phyloP scores from a whole-genome alignment of 2,113 vertebrate species.

The Pelodiscus sinensis region DNA sequence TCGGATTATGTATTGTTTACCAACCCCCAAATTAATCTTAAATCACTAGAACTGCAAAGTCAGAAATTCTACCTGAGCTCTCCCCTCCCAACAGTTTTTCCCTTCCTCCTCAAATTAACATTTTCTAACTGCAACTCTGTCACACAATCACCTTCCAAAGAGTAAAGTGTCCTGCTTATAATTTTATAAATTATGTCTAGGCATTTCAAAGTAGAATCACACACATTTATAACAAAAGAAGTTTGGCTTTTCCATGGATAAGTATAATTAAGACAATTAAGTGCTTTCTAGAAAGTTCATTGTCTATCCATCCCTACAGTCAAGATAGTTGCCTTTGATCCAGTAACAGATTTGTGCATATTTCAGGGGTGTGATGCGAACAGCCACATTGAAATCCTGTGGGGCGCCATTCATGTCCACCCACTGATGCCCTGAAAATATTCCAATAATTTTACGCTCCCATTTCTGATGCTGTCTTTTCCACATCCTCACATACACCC shows the following conservation, averaged over 20 bases:
- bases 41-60: conserved; percentile 56
- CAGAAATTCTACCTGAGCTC: conserved; percentile 60
- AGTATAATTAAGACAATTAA: conserved; percentile 56
- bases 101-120: neutral
- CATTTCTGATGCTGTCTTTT: conserved; percentile 86
- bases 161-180: conserved; percentile 40
- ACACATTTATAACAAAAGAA: conserved; percentile 24
- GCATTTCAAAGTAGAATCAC: neutral
- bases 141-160: conserved; percentile 43
- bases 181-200: conserved; percentile 33
- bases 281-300: conserved; percentile 26
- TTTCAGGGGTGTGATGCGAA: conserved; percentile 96
- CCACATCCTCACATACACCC: conserved; percentile 97
- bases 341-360: conserved; percentile 99
- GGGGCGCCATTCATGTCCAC: conserved; percentile 90
- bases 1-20: conserved; percentile 59
- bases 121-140: conserved; percentile 10
- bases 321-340: conserved; percentile 97
- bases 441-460: conserved; percentile 96
- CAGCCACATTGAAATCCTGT: conserved; percentile 96
- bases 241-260: conserved; percentile 52
- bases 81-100: conserved; percentile 29
- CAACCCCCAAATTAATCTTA: conserved; percentile 63
- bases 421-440: conserved; percentile 98
- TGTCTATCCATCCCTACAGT: conserved; percentile 90